Base-by-base conservation (phyloP, 2,888 invertebrate genomes). In the Chouioia cunea region DNA sequence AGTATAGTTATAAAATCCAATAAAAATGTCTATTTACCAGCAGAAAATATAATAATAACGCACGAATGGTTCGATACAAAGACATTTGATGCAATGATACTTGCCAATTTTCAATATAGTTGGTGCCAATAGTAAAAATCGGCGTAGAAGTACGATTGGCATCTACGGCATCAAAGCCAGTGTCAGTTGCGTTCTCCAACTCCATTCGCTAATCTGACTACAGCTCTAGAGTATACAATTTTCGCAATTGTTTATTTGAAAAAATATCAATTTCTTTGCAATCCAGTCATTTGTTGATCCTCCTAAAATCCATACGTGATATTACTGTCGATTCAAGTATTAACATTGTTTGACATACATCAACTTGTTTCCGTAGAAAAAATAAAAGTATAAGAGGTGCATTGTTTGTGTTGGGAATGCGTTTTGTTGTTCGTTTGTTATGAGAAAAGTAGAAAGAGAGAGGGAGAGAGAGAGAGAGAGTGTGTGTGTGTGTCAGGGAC, bases 71-170 rank as follows among this genome's bases (percentile, higher is more conserved):
- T n/a, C n/a, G n/a, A 43, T 6, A 57, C 58, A 65, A 50, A 36
- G 56, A 65, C 48, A 27, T 2, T 22, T 46, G 20, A 62, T 27
- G 14, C 48, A 27, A 0, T 47, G n/a, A 6, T 10, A 87, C 91
- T 89, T 83, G 93, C 93, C 93, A 93, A 87, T 93, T 92, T 71
- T 91, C 90, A 77, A 93, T 92, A 85, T 92, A 93, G 80, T 90
- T 92, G 60, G 91, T 91, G 79, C 92, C 92, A 76, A 93, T 93
- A 74, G 92, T 90, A 84, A 90, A 93, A 77, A 93, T 91, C 63
- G 93, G 91, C 70, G 93, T 92, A 70, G 91, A 89, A 77, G 90
- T 88, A 85, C 92, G 92, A 80, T 82, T 84, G 80, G 88, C 86
- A 79, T 91, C 91, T 74, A 87, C 84, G 80, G 83, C 84, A 76